These are phyloP conservation scores for Neoaliturus tenellus DNA, from an alignment of 2,888 invertebrate genomes.

Conservation along the genomic window DNA sequence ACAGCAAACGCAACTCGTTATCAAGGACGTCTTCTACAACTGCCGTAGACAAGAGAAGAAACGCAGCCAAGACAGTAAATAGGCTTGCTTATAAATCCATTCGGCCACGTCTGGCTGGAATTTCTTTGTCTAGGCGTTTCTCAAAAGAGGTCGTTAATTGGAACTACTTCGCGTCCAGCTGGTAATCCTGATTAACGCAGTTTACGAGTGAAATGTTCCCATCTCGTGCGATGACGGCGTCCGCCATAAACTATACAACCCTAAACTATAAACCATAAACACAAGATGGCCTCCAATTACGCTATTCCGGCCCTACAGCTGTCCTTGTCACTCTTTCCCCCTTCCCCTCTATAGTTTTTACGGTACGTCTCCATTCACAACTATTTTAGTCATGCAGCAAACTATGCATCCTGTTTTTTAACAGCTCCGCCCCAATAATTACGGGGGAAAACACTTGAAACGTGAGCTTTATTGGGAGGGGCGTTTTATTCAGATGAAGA, in stretches of 20 bases:
- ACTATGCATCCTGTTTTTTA: not conserved
- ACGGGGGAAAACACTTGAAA: constrained; percentile 31
- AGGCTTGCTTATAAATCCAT: not conserved
- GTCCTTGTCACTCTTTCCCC: not conserved
- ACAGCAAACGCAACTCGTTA: too few relatives aligned
- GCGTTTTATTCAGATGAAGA: not conserved
- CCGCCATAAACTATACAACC: constrained; percentile 16
- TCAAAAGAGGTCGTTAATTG: not conserved
- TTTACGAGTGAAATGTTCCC: constrained; percentile 30
- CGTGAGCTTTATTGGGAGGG: constrained; percentile 1
- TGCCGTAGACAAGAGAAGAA: not conserved
- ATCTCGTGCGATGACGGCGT: not conserved
- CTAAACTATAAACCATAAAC: constrained; percentile 32
- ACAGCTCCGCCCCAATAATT: constrained; percentile 39
- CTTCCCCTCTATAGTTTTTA: not conserved
- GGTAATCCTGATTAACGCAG: constrained; percentile 13
- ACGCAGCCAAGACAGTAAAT: not conserved
- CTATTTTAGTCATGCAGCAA: constrained; percentile 35
- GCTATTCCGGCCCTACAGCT: constrained; percentile 24
- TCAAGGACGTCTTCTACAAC: not conserved
- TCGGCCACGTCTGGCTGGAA: not conserved
- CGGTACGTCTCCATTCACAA: constrained; percentile 31
- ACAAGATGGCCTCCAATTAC: constrained; percentile 49
- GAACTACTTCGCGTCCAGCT: not conserved
- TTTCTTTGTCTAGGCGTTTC: not conserved